Conservation (phyloP, 2,797 vertebrate genomes). For the Holocentrus rufus region DNA sequence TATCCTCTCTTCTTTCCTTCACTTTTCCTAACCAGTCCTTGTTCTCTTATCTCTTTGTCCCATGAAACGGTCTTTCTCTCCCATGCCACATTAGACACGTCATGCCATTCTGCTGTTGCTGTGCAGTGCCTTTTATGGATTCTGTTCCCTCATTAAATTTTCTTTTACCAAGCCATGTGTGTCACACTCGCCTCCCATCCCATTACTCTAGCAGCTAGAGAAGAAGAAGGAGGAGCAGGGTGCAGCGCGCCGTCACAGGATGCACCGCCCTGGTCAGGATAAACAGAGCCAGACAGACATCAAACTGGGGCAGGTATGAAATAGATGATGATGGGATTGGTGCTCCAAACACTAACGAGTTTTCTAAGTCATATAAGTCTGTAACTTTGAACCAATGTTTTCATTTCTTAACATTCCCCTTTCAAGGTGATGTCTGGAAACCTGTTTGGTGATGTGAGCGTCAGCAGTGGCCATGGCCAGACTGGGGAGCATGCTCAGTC, state of each 20-base stretch:
- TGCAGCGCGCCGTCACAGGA: slow-evolving; percentile 17
- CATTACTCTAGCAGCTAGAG: slow-evolving; percentile 84
- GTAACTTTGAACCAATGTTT: background rate
- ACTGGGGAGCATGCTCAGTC: slow-evolving; percentile 60
- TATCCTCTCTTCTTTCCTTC: slow-evolving; percentile 62
- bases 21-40: slow-evolving; percentile 76
- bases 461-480: slow-evolving; percentile 45
- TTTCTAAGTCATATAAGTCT: background rate
- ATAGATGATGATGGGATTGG: background rate
- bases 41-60: slow-evolving; percentile 77
- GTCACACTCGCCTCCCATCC: slow-evolving; percentile 85
- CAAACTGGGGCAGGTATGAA: slow-evolving; percentile 71
- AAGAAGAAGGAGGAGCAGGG: slow-evolving; percentile 46
- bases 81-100: slow-evolving; percentile 82
- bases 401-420: slow-evolving; percentile 10
- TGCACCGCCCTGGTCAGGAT: slow-evolving; percentile 40
- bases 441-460: slow-evolving; percentile 30
- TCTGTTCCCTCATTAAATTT: slow-evolving; percentile 85
- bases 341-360: no score
- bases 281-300: slow-evolving; percentile 61
- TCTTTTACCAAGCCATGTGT: slow-evolving; percentile 83
- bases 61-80: slow-evolving; percentile 75
- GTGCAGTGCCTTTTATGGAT: slow-evolving; percentile 81
- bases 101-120: slow-evolving; percentile 83
- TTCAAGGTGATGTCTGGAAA: slow-evolving; percentile 57